These are phyloP conservation scores for Pogoniulus pusillus DNA, from an alignment of 2,797 vertebrate genomes.

Conservation along the genomic window DNA sequence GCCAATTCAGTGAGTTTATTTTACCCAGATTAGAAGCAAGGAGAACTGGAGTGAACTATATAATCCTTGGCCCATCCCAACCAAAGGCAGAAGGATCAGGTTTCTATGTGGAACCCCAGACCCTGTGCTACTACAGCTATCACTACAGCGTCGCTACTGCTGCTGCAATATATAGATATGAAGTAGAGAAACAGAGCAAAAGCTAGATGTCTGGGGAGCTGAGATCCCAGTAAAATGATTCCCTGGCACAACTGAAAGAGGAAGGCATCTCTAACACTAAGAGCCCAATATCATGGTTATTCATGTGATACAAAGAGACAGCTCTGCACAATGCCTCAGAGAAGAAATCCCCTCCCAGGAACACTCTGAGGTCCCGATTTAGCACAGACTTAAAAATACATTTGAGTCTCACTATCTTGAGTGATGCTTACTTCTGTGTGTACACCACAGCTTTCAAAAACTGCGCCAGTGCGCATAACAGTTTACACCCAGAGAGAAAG, in stretches of 20 bases:
- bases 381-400: slow-evolving; percentile 56
- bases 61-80: background rate
- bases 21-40: background rate
- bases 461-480: background rate
- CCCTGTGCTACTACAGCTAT: background rate
- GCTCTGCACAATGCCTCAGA: slow-evolving; percentile 39
- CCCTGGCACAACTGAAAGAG: background rate
- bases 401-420: background rate
- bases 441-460: background rate
- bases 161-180: background rate
- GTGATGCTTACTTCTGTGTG: background rate
- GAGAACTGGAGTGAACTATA: background rate
- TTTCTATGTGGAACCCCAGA: background rate
- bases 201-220: background rate
- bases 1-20: background rate
- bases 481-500: background rate
- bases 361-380: slow-evolving; percentile 56
- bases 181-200: slow-evolving; percentile 35
- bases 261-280: slow-evolving; percentile 35
- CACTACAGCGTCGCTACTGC: background rate
- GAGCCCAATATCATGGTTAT: slow-evolving; percentile 3
- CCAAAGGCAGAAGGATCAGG: background rate
- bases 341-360: slow-evolving; percentile 52
- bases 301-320: slow-evolving; percentile 52
- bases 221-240: slow-evolving; percentile 31